Evolutionary conservation across 2,888 invertebrate genomes (phyloP).

Genomic region (Drosophila phalerata): DNA sequence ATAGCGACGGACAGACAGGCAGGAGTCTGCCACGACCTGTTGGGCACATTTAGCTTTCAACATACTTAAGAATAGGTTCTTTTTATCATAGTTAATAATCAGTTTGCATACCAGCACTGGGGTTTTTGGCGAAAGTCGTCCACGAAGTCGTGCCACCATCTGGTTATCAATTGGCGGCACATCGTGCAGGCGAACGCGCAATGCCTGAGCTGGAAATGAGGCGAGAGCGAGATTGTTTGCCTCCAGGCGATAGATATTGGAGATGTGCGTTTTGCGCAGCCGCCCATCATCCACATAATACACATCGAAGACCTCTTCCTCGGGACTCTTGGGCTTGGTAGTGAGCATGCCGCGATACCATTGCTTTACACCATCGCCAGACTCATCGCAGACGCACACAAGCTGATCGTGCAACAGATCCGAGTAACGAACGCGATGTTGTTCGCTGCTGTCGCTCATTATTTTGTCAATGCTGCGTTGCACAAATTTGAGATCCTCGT

Average conservation of each 20-base stretch:
- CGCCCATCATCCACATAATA: conserved; percentile 87
- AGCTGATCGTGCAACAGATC: conserved; percentile 84
- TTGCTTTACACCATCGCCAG: conserved; percentile 63
- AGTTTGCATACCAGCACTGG: conserved; percentile 84
- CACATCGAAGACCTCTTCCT: conserved; percentile 85
- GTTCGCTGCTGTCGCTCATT: conserved; percentile 66
- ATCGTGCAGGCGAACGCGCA: conserved; percentile 87
- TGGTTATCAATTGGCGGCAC: conserved; percentile 86
- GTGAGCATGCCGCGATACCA: conserved; percentile 86
- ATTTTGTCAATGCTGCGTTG: conserved; percentile 70
- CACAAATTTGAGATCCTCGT: conserved; percentile 82
- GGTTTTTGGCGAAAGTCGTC: conserved; percentile 87
- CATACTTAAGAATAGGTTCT: too few species aligned
- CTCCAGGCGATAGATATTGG: conserved; percentile 86
- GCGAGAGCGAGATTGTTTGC: conserved; percentile 87
- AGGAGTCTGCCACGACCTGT: too few species aligned
- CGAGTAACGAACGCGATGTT: conserved; percentile 74
- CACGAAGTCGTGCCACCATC: conserved; percentile 87
- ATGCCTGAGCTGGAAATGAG: conserved; percentile 87
- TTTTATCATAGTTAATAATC: not conserved
- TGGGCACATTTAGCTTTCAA: too few species aligned
- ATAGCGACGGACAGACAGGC: too few species aligned
- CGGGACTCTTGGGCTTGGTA: conserved; percentile 80
- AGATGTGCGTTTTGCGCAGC: conserved; percentile 84
- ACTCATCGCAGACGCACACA: conserved; percentile 86